Conservation (phyloP, 2,888 invertebrate genomes). For the Thalpophila matura region DNA sequence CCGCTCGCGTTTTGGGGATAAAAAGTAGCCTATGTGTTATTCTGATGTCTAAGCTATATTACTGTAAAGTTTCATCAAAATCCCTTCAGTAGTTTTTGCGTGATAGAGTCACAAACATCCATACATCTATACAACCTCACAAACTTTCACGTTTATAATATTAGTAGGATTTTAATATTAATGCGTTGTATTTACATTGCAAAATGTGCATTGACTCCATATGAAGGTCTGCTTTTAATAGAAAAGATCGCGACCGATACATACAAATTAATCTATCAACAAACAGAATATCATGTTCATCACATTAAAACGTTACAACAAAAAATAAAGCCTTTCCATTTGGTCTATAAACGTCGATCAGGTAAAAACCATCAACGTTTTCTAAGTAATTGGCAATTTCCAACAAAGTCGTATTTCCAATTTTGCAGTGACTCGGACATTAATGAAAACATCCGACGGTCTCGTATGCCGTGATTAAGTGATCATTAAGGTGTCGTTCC, state of each 20-base stretch:
- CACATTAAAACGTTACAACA: slow-evolving; percentile 23
- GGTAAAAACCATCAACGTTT: slow-evolving; percentile 47
- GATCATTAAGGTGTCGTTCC: slow-evolving; percentile 81
- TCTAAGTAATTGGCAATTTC: slow-evolving; percentile 69
- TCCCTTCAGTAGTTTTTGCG: too few relatives aligned
- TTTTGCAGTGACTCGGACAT: slow-evolving; percentile 64
- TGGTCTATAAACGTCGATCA: slow-evolving; percentile 19
- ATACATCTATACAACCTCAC: too few relatives aligned
- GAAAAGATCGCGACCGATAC: slow-evolving; percentile 27
- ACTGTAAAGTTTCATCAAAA: too few relatives aligned
- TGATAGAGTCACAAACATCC: too few relatives aligned
- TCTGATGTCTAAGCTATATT: too few relatives aligned
- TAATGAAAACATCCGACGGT: slow-evolving; percentile 73
- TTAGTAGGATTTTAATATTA: slow-evolving; percentile 16
- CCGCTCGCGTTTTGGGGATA: too few relatives aligned
- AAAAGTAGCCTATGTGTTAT: too few relatives aligned
- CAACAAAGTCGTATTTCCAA: slow-evolving; percentile 66
- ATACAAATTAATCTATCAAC: slow-evolving; percentile 37
- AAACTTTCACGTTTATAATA: too few relatives aligned
- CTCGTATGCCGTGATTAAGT: slow-evolving; percentile 76
- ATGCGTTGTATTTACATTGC: slow-evolving; percentile 32
- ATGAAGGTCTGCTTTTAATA: slow-evolving; percentile 4
- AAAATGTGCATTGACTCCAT: slow-evolving; percentile 12
- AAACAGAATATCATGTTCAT: slow-evolving; percentile 27
- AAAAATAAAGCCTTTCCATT: slow-evolving; percentile 32